These are phyloP conservation scores for Psittacara wagleri DNA, from an alignment of 2,113 vertebrate genomes.

Conservation along the genomic window DNA sequence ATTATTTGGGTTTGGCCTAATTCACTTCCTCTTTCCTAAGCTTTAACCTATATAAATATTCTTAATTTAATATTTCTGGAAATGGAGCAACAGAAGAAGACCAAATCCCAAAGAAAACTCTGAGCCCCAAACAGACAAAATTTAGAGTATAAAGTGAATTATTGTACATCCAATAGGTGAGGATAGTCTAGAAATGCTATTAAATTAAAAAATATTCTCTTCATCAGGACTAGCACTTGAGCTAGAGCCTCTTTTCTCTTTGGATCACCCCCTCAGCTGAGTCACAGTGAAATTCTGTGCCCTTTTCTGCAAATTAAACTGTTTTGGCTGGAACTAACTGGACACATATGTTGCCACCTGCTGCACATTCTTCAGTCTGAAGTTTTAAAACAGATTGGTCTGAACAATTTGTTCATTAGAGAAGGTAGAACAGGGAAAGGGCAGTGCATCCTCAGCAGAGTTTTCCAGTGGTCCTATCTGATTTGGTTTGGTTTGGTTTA, in stretches of 20 bases:
- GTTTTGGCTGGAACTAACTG: constrained; percentile 74
- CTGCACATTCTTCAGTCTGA: constrained; percentile 45
- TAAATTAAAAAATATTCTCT: constrained; percentile 36
- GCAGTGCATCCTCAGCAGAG: not conserved
- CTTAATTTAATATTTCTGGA: not conserved
- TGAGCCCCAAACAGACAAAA: not conserved
- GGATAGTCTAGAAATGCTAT: not conserved
- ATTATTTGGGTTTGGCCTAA: not conserved
- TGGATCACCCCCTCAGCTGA: constrained; percentile 65
- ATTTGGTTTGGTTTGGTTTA: not conserved
- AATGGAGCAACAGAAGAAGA: not conserved
- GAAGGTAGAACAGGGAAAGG: not conserved
- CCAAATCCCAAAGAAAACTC: not conserved
- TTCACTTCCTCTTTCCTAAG: not conserved
- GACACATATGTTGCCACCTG: constrained; percentile 75
- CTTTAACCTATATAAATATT: not conserved
- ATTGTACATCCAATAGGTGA: not conserved
- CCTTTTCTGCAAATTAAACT: constrained; percentile 69
- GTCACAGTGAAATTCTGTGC: constrained; percentile 62
- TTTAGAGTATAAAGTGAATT: not conserved
- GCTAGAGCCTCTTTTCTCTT: not conserved
- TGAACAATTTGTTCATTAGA: constrained; percentile 50
- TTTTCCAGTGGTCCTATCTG: not conserved
- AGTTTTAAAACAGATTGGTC: constrained; percentile 59
- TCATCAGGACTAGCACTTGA: constrained; percentile 22